A percentile compares a stretch with the other conserved stretches of the same genome.
phyloP scores from a whole-genome alignment of 2,113 vertebrate species.

The Oreotrochilus melanogaster region DNA sequence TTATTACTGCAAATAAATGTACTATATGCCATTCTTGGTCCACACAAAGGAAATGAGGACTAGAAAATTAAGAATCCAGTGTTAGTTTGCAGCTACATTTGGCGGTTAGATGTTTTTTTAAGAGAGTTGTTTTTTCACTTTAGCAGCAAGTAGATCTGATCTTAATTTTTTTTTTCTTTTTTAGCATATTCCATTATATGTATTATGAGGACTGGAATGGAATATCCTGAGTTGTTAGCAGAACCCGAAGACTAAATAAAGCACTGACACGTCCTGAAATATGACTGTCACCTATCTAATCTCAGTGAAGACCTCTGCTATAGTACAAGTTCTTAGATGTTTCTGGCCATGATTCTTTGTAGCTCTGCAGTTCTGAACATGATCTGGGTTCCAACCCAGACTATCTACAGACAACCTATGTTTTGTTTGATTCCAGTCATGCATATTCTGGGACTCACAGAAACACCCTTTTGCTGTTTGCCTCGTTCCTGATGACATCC shows the following conservation, averaged over 20 bases:
- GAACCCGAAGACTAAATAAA: background rate
- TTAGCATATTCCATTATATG: fast-evolving
- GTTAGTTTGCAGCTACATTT: background rate
- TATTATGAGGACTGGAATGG: background rate
- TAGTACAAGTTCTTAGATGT: background rate
- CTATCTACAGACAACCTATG: background rate
- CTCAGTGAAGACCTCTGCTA: background rate
- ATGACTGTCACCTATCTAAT: background rate
- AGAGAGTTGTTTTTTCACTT: background rate
- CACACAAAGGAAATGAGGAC: background rate
- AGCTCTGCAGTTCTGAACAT: background rate
- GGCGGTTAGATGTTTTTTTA: background rate
- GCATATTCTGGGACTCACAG: background rate
- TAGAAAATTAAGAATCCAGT: background rate
- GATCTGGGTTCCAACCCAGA: background rate
- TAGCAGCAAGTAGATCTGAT: background rate
- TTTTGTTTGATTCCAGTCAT: background rate
- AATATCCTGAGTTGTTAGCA: background rate
- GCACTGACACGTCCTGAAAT: background rate
- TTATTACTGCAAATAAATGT: background rate
- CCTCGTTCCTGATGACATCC: background rate
- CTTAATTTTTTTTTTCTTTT: background rate
- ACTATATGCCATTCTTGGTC: background rate
- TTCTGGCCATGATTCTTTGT: background rate
- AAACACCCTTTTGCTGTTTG: background rate